A percentile compares a stretch with the other conserved stretches of the same genome.
Evolutionary conservation across 2,888 invertebrate genomes (phyloP).

Genomic region (Uloborus plumipes): DNA sequence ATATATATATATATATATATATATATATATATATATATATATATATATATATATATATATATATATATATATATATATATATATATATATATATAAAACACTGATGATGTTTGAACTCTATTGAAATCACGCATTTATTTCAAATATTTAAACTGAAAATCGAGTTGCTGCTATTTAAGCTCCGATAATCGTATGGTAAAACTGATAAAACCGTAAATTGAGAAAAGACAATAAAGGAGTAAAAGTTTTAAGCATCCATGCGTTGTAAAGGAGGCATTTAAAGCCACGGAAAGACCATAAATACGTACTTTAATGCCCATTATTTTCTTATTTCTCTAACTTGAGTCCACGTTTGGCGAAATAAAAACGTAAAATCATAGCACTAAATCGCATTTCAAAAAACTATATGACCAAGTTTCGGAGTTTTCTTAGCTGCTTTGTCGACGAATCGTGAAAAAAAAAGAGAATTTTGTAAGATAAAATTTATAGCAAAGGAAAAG

Average conservation of each 20-base stretch:
- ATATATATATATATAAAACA: too few species aligned
- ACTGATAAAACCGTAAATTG: too few species aligned
- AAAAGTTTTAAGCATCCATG: neutral
- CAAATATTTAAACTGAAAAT: too few species aligned
- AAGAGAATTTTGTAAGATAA: neutral
- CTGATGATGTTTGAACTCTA: too few species aligned
- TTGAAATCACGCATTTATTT: too few species aligned
- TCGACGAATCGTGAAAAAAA: neutral
- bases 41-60: too few species aligned
- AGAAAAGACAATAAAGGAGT: too few species aligned
- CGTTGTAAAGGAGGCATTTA: neutral
- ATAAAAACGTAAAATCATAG: neutral
- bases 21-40: too few species aligned
- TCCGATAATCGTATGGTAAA: too few species aligned
- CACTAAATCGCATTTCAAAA: conserved; percentile 5
- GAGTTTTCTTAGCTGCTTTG: neutral
- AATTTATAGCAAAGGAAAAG: neutral
- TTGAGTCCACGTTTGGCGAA: neutral
- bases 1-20: too few species aligned
- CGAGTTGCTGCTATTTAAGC: too few species aligned
- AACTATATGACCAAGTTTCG: neutral
- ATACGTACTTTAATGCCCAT: conserved; percentile 1
- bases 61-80: too few species aligned
- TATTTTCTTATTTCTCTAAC: conserved; percentile 3
- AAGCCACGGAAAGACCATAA: neutral